These are phyloP conservation scores for Gymnopithys bicolor DNA, from an alignment of 2,797 vertebrate genomes.

Conservation along the genomic window DNA sequence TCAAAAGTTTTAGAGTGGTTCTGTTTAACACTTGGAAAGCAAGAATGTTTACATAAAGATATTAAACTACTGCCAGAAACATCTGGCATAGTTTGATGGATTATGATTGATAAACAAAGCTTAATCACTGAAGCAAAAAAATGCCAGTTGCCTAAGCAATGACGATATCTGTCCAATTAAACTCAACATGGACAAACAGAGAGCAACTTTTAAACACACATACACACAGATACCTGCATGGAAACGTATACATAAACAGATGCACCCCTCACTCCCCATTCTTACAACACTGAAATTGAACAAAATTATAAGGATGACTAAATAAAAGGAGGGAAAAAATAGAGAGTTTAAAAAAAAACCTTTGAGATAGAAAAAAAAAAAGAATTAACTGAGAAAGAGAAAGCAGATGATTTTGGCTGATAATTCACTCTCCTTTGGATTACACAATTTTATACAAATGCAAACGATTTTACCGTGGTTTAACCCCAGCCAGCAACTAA, in stretches of 20 bases:
- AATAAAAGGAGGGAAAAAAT: neutral
- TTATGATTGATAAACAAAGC: neutral
- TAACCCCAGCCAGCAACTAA: neutral
- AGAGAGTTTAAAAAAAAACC: neutral
- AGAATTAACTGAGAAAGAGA: neutral
- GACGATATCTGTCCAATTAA: neutral
- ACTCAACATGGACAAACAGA: neutral
- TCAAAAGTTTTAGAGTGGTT: neutral
- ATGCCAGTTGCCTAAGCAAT: neutral
- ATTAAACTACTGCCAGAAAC: constrained; percentile 14
- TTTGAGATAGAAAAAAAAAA: neutral
- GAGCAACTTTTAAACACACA: neutral
- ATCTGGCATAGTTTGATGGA: neutral
- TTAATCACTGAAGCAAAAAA: neutral
- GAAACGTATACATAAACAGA: neutral
- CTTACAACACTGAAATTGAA: neutral
- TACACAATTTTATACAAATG: neutral
- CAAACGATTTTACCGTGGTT: neutral
- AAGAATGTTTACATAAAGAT: neutral
- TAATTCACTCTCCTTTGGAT: neutral
- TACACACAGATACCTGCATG: neutral
- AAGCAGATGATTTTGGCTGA: neutral
- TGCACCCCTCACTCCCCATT: rapidly evolving
- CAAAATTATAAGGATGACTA: neutral
- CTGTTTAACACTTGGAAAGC: constrained; percentile 6